These are phyloP conservation scores for Dione juno DNA, from an alignment of 2,888 invertebrate species.

Conservation along the genomic window DNA sequence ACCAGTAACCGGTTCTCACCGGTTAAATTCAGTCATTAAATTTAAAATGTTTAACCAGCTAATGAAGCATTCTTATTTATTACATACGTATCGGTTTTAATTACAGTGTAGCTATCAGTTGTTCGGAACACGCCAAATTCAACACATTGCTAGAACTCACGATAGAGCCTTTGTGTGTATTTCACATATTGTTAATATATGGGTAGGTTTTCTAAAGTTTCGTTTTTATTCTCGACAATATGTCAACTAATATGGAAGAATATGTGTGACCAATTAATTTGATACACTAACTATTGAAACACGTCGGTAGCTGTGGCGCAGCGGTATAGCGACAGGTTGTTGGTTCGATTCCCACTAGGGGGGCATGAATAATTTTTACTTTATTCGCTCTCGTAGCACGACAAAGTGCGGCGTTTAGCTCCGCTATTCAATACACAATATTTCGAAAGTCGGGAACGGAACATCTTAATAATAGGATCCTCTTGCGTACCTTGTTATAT, in stretches of 20 bases:
- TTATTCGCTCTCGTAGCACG: no score
- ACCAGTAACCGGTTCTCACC: constrained; percentile 2
- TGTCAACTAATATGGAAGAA: background rate
- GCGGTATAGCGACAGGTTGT: no score
- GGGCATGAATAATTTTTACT: no score
- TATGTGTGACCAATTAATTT: background rate
- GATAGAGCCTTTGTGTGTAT: constrained; percentile 17
- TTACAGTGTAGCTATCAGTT: constrained; percentile 36
- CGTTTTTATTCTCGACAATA: constrained; percentile 1
- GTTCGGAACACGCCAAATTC: constrained; percentile 42
- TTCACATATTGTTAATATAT: constrained; percentile 32
- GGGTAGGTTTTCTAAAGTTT: background rate
- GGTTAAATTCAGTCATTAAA: constrained; percentile 33
- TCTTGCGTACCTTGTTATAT: no score
- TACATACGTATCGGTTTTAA: constrained; percentile 33
- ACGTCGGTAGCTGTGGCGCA: no score
- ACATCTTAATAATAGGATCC: no score
- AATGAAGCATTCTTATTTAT: constrained; percentile 40
- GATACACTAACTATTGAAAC: background rate
- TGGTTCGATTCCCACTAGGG: no score
- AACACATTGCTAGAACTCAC: constrained; percentile 35
- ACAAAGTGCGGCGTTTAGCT: no score
- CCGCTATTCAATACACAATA: no score
- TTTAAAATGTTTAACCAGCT: constrained; percentile 38
- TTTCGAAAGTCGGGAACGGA: no score